A percentile compares a stretch with the other conserved stretches of the same genome.
phyloP scores from a whole-genome alignment of 2,113 vertebrate genomes.

The Tragelaphus buxtoni region DNA sequence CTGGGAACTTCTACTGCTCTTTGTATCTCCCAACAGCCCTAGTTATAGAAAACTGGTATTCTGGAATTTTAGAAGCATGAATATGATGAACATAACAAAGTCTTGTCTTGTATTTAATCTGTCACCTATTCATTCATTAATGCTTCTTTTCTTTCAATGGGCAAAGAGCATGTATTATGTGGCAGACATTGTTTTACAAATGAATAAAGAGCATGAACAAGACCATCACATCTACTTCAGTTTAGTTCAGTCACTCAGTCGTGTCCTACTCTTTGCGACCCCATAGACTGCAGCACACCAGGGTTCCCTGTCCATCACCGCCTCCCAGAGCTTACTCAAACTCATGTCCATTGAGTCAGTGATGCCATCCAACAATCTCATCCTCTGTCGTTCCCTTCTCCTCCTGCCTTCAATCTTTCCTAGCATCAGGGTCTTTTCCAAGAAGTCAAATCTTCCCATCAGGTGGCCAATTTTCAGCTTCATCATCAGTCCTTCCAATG shows the following conservation, averaged over 20 bases:
- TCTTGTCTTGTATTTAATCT: not conserved
- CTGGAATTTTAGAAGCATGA: not conserved
- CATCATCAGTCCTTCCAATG: not conserved
- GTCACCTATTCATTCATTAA: not conserved
- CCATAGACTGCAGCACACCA: not conserved
- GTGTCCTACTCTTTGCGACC: fast-evolving
- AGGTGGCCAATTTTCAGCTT: not conserved
- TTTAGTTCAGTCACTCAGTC: not conserved
- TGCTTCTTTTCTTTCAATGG: not conserved
- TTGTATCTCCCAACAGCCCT: not conserved
- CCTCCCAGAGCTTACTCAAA: not conserved
- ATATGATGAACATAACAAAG: not conserved
- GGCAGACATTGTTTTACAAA: not conserved
- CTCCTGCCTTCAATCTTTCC: not conserved
- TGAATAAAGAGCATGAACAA: not conserved
- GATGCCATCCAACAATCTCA: not conserved
- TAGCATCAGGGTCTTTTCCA: not conserved
- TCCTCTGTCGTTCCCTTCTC: not conserved
- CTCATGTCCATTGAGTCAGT: not conserved
- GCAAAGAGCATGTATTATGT: not conserved
- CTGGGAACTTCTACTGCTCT: not conserved
- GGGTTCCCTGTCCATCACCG: not conserved
- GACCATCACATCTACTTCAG: not conserved
- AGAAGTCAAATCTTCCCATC: not conserved
- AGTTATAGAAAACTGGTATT: not conserved